phyloP scores from a whole-genome alignment of 1,140 invertebrate species.

The Vollenhovia emeryi region DNA sequence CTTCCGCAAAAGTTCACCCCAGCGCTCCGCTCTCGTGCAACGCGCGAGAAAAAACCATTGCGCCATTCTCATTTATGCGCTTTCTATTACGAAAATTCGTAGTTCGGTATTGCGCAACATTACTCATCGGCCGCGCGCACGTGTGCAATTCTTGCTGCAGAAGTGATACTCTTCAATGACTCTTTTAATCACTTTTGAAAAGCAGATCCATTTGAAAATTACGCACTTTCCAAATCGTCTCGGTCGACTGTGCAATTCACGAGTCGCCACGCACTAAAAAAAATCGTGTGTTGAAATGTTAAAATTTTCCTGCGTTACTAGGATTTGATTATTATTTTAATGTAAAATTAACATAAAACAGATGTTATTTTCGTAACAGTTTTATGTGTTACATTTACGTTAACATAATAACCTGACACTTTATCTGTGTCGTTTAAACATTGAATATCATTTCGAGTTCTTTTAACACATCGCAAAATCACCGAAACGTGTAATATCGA shows the following conservation, averaged over 20 bases:
- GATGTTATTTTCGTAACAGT: too few species aligned
- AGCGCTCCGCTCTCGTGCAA: not conserved
- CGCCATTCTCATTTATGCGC: not conserved
- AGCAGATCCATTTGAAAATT: not conserved
- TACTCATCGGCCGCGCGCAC: not conserved
- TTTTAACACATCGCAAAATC: too few species aligned
- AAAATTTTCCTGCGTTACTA: too few species aligned
- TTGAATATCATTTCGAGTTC: too few species aligned
- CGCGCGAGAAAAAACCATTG: not conserved
- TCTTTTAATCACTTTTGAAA: not conserved
- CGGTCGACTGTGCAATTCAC: not conserved
- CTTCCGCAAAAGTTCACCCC: constrained; percentile 22
- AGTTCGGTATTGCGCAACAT: not conserved
- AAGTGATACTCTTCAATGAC: not conserved
- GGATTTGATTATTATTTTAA: too few species aligned
- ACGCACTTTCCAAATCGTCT: not conserved
- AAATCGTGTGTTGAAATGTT: too few species aligned
- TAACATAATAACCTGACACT: too few species aligned
- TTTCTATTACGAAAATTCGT: constrained; percentile 12
- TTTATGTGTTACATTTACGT: too few species aligned
- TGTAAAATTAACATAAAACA: too few species aligned
- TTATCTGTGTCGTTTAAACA: too few species aligned
- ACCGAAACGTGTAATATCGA: too few species aligned
- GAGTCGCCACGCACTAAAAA: too few species aligned
- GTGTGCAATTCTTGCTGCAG: not conserved